Conservation (phyloP, 1,140 invertebrate genomes). For the Cataglyphis hispanica region DNA sequence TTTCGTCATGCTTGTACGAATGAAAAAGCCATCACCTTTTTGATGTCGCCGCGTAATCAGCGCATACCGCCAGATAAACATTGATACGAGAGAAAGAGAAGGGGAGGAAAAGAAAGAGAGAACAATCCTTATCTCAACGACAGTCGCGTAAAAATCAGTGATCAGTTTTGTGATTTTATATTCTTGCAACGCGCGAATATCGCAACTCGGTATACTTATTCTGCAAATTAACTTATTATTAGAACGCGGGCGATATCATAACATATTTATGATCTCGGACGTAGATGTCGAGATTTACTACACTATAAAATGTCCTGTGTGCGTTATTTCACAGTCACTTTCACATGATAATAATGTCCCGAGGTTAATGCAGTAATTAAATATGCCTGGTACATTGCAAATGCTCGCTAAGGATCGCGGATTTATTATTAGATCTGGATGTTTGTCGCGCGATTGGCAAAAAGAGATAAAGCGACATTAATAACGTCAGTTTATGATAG, state of each 20-base stretch:
- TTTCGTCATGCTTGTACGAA: conserved; percentile 52
- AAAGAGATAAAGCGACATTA: conserved; percentile 12
- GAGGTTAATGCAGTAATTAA: conserved; percentile 56
- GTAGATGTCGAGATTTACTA: conserved; percentile 27
- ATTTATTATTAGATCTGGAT: conserved; percentile 32
- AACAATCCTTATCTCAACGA: conserved; percentile 43
- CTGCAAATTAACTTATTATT: conserved; percentile 55
- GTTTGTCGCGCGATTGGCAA: neutral
- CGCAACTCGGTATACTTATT: conserved; percentile 7
- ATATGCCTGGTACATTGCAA: neutral
- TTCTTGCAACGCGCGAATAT: neutral
- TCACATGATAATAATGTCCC: conserved; percentile 46
- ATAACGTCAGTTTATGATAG: neutral
- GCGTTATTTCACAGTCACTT: conserved; percentile 56
- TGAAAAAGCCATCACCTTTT: conserved; percentile 51
- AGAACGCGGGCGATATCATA: conserved; percentile 27
- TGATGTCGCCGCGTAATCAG: conserved; percentile 72
- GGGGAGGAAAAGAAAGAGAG: neutral
- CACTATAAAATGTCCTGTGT: conserved; percentile 40
- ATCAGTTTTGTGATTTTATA: conserved; percentile 4
- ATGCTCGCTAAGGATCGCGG: neutral
- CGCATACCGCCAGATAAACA: conserved; percentile 54
- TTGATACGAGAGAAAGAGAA: conserved; percentile 12
- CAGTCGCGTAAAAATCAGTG: conserved; percentile 3
- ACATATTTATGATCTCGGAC: neutral